Evolutionary conservation across 2,888 invertebrate genomes (phyloP).

Genomic region (Lymantria dispar): DNA sequence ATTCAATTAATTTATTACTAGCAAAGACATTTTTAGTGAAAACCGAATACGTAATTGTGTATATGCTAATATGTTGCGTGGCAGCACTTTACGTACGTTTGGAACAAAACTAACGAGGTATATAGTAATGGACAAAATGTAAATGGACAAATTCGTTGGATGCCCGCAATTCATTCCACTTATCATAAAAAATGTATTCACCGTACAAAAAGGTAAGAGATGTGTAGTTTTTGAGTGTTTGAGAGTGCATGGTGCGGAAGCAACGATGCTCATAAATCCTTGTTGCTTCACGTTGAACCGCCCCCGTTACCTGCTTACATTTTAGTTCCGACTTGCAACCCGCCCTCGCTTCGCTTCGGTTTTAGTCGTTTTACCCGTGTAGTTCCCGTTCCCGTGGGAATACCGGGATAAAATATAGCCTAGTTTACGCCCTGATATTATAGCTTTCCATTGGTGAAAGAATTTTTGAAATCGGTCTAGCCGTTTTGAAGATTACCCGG

Average conservation of each 20-base stretch:
- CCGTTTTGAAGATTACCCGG: too few relatives aligned
- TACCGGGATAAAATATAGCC: too few relatives aligned
- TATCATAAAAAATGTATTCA: constrained; percentile 43
- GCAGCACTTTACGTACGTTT: constrained; percentile 4
- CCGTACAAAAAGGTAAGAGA: constrained; percentile 34
- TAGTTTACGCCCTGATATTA: too few relatives aligned
- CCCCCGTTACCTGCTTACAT: constrained; percentile 48
- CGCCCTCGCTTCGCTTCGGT: too few relatives aligned
- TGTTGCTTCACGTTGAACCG: constrained; percentile 41
- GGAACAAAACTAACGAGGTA: constrained; percentile 12
- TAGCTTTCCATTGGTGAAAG: too few relatives aligned
- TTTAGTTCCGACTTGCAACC: constrained; percentile 39
- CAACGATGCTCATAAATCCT: constrained; percentile 46
- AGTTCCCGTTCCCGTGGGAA: too few relatives aligned
- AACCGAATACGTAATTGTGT: too few relatives aligned
- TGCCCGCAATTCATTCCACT: constrained; percentile 31
- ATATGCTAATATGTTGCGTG: too few relatives aligned
- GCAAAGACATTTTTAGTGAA: too few relatives aligned
- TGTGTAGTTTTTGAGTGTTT: constrained; percentile 48
- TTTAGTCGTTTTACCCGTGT: too few relatives aligned
- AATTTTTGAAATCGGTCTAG: too few relatives aligned
- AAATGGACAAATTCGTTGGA: constrained; percentile 31
- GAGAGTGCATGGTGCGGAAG: constrained; percentile 50
- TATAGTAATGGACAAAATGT: constrained; percentile 19
- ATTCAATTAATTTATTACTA: too few relatives aligned